phyloP scores from a whole-genome alignment of 2,888 invertebrate genomes.

The Zonitis immaculata region DNA sequence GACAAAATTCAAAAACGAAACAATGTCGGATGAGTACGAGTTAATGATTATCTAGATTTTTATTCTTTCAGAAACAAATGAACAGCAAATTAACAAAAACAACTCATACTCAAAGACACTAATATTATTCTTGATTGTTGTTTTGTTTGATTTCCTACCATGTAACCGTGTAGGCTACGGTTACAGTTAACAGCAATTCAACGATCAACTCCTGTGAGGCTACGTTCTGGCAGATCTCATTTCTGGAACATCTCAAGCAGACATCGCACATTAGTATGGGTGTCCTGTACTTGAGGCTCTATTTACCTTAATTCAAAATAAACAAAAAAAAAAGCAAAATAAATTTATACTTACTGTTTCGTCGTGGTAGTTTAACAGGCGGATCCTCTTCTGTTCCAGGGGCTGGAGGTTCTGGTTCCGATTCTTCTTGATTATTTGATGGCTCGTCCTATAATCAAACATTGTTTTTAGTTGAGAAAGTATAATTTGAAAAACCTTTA shows the following conservation, averaged over 20 bases:
- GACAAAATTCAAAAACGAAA: conserved; percentile 12
- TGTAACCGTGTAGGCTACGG: conserved; percentile 48
- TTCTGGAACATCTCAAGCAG: conserved; percentile 54
- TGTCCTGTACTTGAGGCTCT: conserved; percentile 38
- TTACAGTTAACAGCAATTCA: conserved; percentile 44
- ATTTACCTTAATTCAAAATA: conserved; percentile 23
- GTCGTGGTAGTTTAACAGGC: conserved; percentile 29
- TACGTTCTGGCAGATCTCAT: conserved; percentile 46
- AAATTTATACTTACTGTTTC: conserved; percentile 39
- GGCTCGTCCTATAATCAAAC: background rate
- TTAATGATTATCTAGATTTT: conserved; percentile 3
- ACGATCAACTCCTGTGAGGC: conserved; percentile 42
- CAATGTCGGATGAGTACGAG: conserved; percentile 31
- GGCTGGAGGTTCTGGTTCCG: conserved; percentile 39
- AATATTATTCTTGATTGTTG: conserved; percentile 27
- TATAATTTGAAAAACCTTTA: too few relatives aligned
- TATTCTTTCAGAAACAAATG: conserved; percentile 2
- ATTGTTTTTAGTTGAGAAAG: background rate
- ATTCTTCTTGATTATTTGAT: conserved; percentile 3
- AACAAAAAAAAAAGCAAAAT: conserved; percentile 13
- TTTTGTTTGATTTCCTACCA: conserved; percentile 44
- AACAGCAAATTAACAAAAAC: conserved; percentile 7
- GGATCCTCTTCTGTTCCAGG: conserved; percentile 44
- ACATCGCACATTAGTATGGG: conserved; percentile 50
- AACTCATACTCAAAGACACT: conserved; percentile 43